Base-by-base conservation (phyloP, 35 echinoderm and acorn worm genomes). In the Patiria miniata region DNA sequence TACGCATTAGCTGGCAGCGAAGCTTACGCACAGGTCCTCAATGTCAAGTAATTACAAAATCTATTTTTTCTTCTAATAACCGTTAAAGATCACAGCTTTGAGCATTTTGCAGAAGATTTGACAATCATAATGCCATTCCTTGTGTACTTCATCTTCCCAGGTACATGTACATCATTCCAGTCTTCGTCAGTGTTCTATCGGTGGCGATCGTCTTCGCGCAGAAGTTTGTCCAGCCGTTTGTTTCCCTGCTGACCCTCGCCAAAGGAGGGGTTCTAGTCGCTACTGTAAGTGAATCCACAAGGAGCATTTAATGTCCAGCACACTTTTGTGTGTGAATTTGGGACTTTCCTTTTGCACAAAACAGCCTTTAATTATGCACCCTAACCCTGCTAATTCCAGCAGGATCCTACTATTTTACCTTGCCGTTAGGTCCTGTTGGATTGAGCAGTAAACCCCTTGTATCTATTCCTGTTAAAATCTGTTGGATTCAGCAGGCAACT, bases 1-100 rank as follows among this genome's bases (percentile, higher is more conserved):
- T 99, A 92, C 77, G 93, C 96, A 39, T 73, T 99, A 54, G 96
- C 96, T 80, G 96, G 96, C 15, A 99, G 96, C 87, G 92, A 99
- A 82, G 96, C 96, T 28, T 99, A 92, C 81, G 96, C 96, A 37
- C 92, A 94, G 59, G 39, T 99, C 0, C 39, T 99, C 36, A 52
- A 77, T 77, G 52, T 94, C 42, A 69, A 97, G 95, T 97, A 91
- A 97, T 91, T 47, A n/a, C 4, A 47, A 47, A 47, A 47, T 4
- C 4, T 47, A 6, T 47, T 47, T 47, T 47, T 47, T 12, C 12
- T 47, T 47, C 42, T 6, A 47, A 47, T 47, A 6, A 12, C 42
- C 4, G 42, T 47, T 47, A 4, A 4, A 47, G 42, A 47, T 4
- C 12, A 47, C 4, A 47, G 42, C 42, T 47, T 47, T 47, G 42